These are phyloP conservation scores for Macrosiphum euphorbiae DNA, from an alignment of 2,888 invertebrate species.

Conservation along the genomic window DNA sequence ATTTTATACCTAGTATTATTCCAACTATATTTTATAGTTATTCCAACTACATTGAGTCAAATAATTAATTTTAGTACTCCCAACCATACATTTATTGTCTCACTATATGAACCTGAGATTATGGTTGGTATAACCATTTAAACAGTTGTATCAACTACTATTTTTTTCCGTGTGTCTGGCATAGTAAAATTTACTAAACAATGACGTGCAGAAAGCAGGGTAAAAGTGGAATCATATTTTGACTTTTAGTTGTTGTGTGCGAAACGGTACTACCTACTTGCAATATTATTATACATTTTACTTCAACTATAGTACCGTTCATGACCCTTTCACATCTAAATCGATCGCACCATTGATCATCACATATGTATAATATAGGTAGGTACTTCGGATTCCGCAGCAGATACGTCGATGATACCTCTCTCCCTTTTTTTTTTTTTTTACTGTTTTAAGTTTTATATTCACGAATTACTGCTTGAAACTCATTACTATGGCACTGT, in stretches of 20 bases:
- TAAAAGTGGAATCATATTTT: not conserved
- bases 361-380: not conserved
- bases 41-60: too few relatives aligned
- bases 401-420: not conserved
- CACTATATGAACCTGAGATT: too few relatives aligned
- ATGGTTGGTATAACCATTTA: too few relatives aligned
- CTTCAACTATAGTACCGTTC: not conserved
- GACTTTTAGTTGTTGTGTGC: not conserved
- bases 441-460: not conserved
- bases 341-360: not conserved
- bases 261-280: not conserved
- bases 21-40: too few relatives aligned
- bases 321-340: not conserved
- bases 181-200: too few relatives aligned
- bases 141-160: too few relatives aligned
- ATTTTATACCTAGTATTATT: too few relatives aligned
- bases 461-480: not conserved
- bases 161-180: too few relatives aligned
- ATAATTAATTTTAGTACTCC: too few relatives aligned
- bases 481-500: not conserved
- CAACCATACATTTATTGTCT: too few relatives aligned
- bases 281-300: not conserved
- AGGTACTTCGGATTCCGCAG: not conserved
- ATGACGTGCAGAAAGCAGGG: too few relatives aligned
- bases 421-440: not conserved